Evolutionary conservation across 2,797 vertebrate genomes (phyloP), one percentile per base, ranked within the genome.

Genomic region (Pangasius krempfi): DNA sequence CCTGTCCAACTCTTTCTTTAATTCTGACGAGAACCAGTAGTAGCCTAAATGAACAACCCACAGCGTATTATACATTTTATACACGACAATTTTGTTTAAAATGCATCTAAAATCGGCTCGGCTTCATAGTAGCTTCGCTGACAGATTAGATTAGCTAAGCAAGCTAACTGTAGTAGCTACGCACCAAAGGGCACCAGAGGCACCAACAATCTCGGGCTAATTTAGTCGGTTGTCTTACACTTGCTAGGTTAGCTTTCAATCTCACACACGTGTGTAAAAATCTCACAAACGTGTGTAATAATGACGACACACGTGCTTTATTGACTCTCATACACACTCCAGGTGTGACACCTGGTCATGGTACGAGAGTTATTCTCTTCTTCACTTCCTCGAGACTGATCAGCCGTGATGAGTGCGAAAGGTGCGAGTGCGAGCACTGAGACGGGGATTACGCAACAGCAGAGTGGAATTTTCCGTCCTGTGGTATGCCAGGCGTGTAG

Each of bases 401-500:
- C 14, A 78, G 82, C 52, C 27, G 44, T 60, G 33, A 75, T 50
- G 76, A 12, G 54, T 80, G 44, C 20, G 70, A 86, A 88, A 91
- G 73, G 88, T 86, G 76, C 76, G 83, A 85, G 81, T 82, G 76
- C 2, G 76, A 86, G 76, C 72, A 44, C 25, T 52, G 58, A 75
- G 88, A 37, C 68, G 22, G 37, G 1, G 86, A 90, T 92, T 89
- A 89, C 79, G 88, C 66, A 91, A 92, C 80, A 37, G 66, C 73
- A 22, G 50, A 86, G 87, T 90, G 89, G 91, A 92, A 92, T 91
- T 91, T 92, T 92, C 91, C 92, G 84, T 90, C 52, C 84, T 60
- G 70, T 88, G 88, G 87, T 90, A 86, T 85, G 90, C 78, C 88
- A 90, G 79, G 50, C 73, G 88, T 86, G 87, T 66, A 90, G 89